Evolutionary conservation across 2,888 invertebrate genomes (phyloP), one percentile per base, ranked within the genome.

Genomic region (Argynnis bischoffii): DNA sequence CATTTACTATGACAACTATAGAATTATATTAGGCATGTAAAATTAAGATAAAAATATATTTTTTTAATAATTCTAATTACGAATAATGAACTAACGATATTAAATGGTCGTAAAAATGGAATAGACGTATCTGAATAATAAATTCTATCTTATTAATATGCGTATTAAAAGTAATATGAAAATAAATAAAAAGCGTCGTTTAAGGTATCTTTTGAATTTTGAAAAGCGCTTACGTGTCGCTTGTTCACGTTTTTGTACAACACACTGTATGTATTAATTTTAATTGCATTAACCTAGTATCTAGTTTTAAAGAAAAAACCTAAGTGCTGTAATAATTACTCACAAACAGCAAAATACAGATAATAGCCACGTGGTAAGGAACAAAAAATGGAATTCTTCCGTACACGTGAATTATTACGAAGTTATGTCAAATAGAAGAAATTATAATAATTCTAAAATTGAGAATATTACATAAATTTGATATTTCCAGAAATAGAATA

Each of bases 371-470:
- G 26, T 47, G 59, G 11, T 48, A 31, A 26, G 16, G n/a, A 59
- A 11, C 21, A 13, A 13, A 16, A 26, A 47, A 5, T 13, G n/a
- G 0, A 3, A 14, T 48, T n/a, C n/a, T 8, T 26, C 0, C 47
- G 5, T 16, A 11, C 57, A 59, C 57, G 57, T 59, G 57, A 59
- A 59, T n/a, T 21, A 47, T 15, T 47, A 13, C 26, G 13, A 61
- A 35, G 51, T 51, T 61, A 51, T 61, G 51, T 61, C 51, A 31
- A 15, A 61, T 50, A n/a, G 59, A 59, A 59, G 21, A 59, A 59
- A n/a, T 48, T 15, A n/a, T 13, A 26, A 47, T 31, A 48, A 48
- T 59, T 59, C 31, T 59, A 48, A 50, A 50, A 51, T 50, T 61
- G 31, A 35, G 35, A 50, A 61, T 61, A 51, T 15, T 13, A 31